These are phyloP conservation scores for Lasioglossum malachurum DNA, from an alignment of 2,888 invertebrate species.

Conservation along the genomic window DNA sequence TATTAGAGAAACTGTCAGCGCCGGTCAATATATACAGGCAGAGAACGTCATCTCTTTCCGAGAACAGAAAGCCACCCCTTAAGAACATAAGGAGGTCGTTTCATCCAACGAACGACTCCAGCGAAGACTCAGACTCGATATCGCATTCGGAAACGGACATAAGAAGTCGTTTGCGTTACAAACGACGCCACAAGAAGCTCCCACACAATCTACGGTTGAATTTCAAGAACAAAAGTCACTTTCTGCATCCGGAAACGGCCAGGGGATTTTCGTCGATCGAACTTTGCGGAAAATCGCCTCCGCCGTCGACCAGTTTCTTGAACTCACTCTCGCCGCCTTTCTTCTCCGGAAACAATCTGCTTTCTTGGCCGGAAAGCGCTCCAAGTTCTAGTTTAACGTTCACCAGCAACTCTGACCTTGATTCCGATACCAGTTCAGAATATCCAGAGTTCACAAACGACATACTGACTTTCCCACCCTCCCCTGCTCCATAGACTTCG, in stretches of 20 bases:
- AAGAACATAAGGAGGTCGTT: constrained; percentile 80
- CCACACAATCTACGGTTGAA: constrained; percentile 84
- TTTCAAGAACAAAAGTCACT: constrained; percentile 83
- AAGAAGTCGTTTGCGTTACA: constrained; percentile 81
- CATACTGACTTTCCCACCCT: constrained; percentile 82
- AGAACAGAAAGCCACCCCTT: constrained; percentile 77
- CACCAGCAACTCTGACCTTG: constrained; percentile 83
- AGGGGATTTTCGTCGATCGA: constrained; percentile 79
- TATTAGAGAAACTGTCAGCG: constrained; percentile 71
- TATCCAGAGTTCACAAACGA: constrained; percentile 84
- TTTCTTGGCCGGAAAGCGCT: constrained; percentile 83
- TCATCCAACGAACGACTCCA: constrained; percentile 81
- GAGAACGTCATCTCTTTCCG: constrained; percentile 81
- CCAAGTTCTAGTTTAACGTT: constrained; percentile 84
- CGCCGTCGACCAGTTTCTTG: constrained; percentile 86
- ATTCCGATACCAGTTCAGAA: constrained; percentile 83
- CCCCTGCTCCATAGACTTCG: constrained; percentile 80
- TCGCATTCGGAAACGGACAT: constrained; percentile 87
- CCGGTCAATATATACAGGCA: constrained; percentile 76
- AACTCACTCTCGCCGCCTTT: constrained; percentile 86
- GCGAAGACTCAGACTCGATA: constrained; percentile 84
- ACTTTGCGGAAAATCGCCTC: constrained; percentile 85
- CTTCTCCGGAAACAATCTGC: constrained; percentile 78
- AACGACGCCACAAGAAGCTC: constrained; percentile 79
- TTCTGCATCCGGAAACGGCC: constrained; percentile 80